Evolutionary conservation across 1,140 invertebrate species (phyloP).

Genomic region (Plectus sambesii): DNA sequence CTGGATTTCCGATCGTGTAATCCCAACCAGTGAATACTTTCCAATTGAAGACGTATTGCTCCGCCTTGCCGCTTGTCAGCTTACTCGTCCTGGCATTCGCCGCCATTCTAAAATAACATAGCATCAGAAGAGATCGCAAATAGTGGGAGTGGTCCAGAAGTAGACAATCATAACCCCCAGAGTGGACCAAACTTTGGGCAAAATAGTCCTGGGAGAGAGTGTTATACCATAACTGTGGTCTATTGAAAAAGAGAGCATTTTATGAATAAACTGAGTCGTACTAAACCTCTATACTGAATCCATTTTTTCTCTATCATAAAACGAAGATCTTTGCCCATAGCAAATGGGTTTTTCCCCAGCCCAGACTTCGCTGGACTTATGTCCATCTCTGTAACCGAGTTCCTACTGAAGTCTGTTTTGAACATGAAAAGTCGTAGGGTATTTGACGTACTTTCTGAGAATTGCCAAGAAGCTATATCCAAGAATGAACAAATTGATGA

Average conservation of each 20-base stretch:
- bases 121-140: neutral
- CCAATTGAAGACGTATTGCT: conserved; percentile 55
- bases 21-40: neutral
- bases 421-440: too few relatives aligned
- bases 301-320: conserved; percentile 8
- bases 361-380: too few relatives aligned
- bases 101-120: conserved; percentile 58
- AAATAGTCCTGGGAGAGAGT: conserved; percentile 54
- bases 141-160: neutral
- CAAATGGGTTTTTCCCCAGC: too few relatives aligned
- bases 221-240: conserved; percentile 75
- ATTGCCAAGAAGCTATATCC: conserved; percentile 88
- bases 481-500: conserved; percentile 73
- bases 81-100: conserved; percentile 80
- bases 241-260: conserved; percentile 50
- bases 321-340: conserved; percentile 5
- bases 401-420: too few relatives aligned
- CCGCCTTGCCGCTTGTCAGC: conserved; percentile 72
- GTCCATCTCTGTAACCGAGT: too few relatives aligned
- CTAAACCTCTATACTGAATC: neutral
- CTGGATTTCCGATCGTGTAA: conserved; percentile 57
- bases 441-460: conserved; percentile 69
- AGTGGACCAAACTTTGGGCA: too few relatives aligned
- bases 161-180: too few relatives aligned
- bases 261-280: conserved; percentile 4